phyloP scores from a whole-genome alignment of 2,113 vertebrate genomes.

The Microtus pennsylvanicus region DNA sequence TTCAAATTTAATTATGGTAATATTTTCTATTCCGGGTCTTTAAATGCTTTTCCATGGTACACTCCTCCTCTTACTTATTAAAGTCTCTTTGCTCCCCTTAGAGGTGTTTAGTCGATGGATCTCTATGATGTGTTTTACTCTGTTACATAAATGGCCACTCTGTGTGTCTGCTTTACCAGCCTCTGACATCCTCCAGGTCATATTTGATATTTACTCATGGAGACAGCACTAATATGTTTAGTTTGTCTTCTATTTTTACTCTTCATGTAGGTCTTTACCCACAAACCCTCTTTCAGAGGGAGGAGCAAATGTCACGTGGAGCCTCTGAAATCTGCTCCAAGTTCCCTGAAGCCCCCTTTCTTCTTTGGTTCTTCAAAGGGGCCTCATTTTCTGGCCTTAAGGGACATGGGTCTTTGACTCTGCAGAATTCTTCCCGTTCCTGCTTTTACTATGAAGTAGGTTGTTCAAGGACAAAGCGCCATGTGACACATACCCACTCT shows the following conservation, averaged over 20 bases:
- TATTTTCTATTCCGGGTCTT: not conserved
- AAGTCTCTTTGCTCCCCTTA: not conserved
- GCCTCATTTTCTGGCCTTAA: not conserved
- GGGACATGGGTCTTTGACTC: not conserved
- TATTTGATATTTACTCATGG: not conserved
- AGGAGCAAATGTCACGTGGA: not conserved
- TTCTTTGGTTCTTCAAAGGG: not conserved
- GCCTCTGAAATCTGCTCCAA: not conserved
- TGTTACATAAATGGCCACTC: not conserved
- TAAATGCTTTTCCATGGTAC: not conserved
- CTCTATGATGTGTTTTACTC: not conserved
- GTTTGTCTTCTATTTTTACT: not conserved
- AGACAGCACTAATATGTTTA: not conserved
- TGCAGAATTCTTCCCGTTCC: not conserved
- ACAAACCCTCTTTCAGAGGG: not conserved
- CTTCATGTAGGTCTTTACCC: not conserved
- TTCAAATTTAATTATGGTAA: not conserved
- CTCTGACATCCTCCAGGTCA: not conserved
- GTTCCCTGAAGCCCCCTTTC: not conserved
- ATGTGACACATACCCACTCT: not conserved
- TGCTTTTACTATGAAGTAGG: not conserved
- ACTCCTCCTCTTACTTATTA: too few species aligned
- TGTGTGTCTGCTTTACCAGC: not conserved
- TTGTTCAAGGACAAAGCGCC: not conserved
- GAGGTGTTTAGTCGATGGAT: not conserved